Evolutionary conservation across 2,113 vertebrate species (phyloP), one percentile per base, ranked within the genome.

Genomic region (Brachypteracias leptosomus): DNA sequence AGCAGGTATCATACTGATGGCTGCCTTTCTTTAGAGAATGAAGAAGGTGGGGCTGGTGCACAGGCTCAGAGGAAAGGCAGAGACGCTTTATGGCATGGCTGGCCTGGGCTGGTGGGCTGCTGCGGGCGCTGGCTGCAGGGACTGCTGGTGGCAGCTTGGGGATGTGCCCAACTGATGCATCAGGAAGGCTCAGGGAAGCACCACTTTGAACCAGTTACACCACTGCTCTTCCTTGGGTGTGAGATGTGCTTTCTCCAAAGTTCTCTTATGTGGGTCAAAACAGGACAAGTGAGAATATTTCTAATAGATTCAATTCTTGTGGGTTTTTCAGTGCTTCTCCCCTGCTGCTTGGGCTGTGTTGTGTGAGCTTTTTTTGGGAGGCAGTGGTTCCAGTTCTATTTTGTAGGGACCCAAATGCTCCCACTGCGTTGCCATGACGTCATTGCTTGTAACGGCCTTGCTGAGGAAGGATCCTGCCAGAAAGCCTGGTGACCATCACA

Each of bases 221-320:
- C 77, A 61, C 24, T 3, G 1, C 42, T 46, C 40, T 77, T 87
- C 84, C 68, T 15, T 68, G 81, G 71, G 57, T 61, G 74, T 2
- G 26, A 71, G 47, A 75, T 24, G 66, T 57, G 44, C 71, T 82
- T 76, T 47, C 40, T 33, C 62, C 62, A 22, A 47, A 79, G 26
- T n/a, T 78, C 68, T 61, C 58, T 46, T 85, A 2, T 57, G 85
- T 25, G 78, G 72, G 88, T 88, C 92, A 66, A 36, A 70, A 93
- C 38, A 42, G 87, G 88, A 85, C 63, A 83, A 96, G 85, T 63
- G 59, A 52, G 59, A 95, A 91, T 96, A 88, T 74, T 95, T 95
- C 85, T 74, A 91, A 88, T 79, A 96, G 74, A 91, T 70, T 83
- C 38, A 85, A 82, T 95, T 96, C 76, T 91, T 97, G 93, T 94